These are phyloP conservation scores for Oscheius sp. DNA, from an alignment of 2,888 invertebrate genomes.

Conservation along the genomic window DNA sequence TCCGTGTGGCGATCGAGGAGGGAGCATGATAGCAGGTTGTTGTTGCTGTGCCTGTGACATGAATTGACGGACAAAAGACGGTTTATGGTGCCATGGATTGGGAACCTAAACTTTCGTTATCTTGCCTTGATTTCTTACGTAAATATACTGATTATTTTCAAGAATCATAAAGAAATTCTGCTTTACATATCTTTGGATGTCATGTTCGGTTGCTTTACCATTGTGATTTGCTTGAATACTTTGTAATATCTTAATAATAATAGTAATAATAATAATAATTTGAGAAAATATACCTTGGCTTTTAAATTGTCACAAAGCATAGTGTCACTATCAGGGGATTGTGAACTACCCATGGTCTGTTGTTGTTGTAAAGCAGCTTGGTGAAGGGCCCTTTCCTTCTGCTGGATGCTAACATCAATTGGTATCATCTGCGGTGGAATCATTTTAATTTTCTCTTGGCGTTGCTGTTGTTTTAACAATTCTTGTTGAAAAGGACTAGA, in stretches of 20 bases:
- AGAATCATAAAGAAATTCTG: constrained; percentile 21
- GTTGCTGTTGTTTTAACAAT: neutral
- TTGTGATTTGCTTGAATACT: constrained; percentile 15
- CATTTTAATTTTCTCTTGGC: constrained; percentile 17
- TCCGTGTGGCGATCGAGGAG: neutral
- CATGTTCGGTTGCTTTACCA: constrained; percentile 10
- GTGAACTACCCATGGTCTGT: neutral
- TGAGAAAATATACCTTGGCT: neutral
- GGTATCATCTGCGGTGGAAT: constrained; percentile 9
- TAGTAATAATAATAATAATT: neutral
- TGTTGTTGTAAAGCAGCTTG: constrained; percentile 18
- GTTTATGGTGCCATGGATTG: constrained; percentile 12
- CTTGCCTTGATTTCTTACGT: constrained; percentile 8
- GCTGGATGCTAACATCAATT: constrained; percentile 1
- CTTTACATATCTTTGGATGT: constrained; percentile 5
- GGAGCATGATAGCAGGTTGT: constrained; percentile 15
- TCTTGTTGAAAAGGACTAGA: constrained; percentile 7
- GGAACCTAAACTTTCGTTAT: constrained; percentile 21
- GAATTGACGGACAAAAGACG: neutral
- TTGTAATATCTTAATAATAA: constrained; percentile 1
- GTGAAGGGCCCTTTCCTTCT: constrained; percentile 16
- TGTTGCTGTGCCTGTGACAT: constrained; percentile 7
- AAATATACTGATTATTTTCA: constrained; percentile 21
- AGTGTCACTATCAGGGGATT: neutral
- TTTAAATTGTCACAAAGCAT: neutral